Evolutionary conservation across 2,888 invertebrate species (phyloP).

Genomic region (Eilema depressum): DNA sequence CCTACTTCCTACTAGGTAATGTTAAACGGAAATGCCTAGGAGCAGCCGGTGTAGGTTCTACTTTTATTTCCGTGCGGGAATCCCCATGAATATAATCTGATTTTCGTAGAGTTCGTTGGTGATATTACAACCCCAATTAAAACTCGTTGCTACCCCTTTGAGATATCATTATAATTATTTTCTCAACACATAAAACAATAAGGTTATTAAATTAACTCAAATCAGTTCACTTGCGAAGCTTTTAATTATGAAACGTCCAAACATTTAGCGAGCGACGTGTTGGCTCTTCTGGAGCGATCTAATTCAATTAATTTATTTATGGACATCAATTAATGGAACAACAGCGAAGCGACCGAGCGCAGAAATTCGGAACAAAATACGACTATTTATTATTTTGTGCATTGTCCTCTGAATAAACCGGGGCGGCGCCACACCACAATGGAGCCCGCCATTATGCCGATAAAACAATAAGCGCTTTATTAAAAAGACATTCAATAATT

Average conservation of each 20-base stretch:
- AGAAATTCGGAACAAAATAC: constrained; percentile 81
- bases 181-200: constrained; percentile 56
- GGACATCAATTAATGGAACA: constrained; percentile 81
- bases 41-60: no score
- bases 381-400: constrained; percentile 84
- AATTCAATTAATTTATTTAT: constrained; percentile 85
- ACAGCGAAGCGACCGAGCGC: constrained; percentile 80
- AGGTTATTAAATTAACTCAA: constrained; percentile 63
- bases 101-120: not conserved
- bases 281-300: constrained; percentile 73
- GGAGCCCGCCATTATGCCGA: constrained; percentile 75
- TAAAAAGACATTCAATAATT: constrained; percentile 86
- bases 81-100: not conserved
- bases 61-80: no score
- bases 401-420: constrained; percentile 72
- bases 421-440: constrained; percentile 80
- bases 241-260: constrained; percentile 73
- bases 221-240: constrained; percentile 65
- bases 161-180: constrained; percentile 9
- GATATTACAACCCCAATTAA: not conserved
- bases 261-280: constrained; percentile 78
- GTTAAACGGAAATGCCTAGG: no score
- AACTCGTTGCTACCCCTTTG: not conserved
- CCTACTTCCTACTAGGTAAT: no score
- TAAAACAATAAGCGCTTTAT: constrained; percentile 86